Evolutionary conservation across 1,140 invertebrate genomes (phyloP), one percentile per base, ranked within the genome.

Genomic region (Cardiocondyla obscurior): DNA sequence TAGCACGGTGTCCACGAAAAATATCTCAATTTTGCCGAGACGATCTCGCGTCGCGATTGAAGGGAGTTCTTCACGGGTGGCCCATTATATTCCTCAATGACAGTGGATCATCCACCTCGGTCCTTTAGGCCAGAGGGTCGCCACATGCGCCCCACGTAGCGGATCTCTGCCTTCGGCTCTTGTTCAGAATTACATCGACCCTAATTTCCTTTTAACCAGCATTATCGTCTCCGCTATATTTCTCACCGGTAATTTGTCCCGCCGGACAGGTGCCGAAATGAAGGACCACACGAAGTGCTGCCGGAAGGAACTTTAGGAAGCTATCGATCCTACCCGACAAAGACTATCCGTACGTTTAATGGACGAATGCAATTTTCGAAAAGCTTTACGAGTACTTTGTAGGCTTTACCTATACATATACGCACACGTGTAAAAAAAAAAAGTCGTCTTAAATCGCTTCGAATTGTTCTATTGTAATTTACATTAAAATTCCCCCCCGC

Each of bases 1-100:
- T 86, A 82, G 84, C 83, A 88, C 83, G 86, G 83, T 86, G 22
- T 70, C 22, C 44, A 65, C 76, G 82, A 87, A 88, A 91, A 91
- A 92, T 92, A 92, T 84, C 88, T 90, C 89, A 89, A 90, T 92
- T 89, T 83, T 76, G 81, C n/a, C 62, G 81, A 89, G 77, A 82
- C 84, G 87, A 85, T 85, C n/a, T n/a, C 73, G 83, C 30, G 51
- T 46, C 25, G 60, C 33, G 81, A 76, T 64, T 49, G 22, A 64
- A 67, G 58, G 69, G 70, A 57, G 55, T 49, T n/a, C 70, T 60
- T 81, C 81, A 86, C 83, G 89, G 87, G 90, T 92, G 91, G 90
- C 85, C 91, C 90, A 85, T 86, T 90, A 89, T 36, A 42, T 84
- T 83, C 62, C 77, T 74, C 82, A 89, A 89, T 86, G 89, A 89